phyloP scores from a whole-genome alignment of 2,113 vertebrate genomes.

The Lutjanus erythropterus region DNA sequence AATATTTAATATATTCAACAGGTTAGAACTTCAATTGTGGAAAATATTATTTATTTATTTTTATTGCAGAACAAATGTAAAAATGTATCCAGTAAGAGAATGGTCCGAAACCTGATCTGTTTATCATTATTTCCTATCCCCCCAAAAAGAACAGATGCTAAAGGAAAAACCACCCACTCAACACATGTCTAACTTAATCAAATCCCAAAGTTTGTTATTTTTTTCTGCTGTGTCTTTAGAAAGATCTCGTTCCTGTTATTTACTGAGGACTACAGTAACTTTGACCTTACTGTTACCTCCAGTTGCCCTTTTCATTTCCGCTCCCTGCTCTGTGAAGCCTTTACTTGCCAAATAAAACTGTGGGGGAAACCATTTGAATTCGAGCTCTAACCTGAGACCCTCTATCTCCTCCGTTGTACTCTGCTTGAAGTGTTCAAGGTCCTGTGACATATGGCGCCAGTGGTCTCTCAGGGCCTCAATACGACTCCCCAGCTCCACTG shows the following conservation, averaged over 20 bases:
- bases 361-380: neutral
- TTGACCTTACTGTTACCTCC: neutral
- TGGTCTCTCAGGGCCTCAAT: conserved; percentile 78
- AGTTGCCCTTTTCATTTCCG: neutral
- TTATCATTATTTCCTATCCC: neutral
- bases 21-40: neutral
- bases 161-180: neutral
- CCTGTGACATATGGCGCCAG: conserved; percentile 67
- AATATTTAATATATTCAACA: neutral
- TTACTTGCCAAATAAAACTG: neutral
- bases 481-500: conserved; percentile 70
- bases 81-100: neutral
- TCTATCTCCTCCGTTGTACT: conserved; percentile 56
- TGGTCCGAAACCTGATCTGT: neutral
- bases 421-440: conserved; percentile 55
- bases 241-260: too few species aligned
- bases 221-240: too few species aligned
- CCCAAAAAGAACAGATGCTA: neutral
- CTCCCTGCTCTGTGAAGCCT: neutral
- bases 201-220: neutral
- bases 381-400: conserved; percentile 53
- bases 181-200: neutral
- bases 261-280: neutral
- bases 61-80: neutral
- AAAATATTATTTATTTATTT: neutral